Evolutionary conservation across 1,140 invertebrate species (phyloP), one percentile per base, ranked within the genome.

Genomic region (Drosophila pectinifera): DNA sequence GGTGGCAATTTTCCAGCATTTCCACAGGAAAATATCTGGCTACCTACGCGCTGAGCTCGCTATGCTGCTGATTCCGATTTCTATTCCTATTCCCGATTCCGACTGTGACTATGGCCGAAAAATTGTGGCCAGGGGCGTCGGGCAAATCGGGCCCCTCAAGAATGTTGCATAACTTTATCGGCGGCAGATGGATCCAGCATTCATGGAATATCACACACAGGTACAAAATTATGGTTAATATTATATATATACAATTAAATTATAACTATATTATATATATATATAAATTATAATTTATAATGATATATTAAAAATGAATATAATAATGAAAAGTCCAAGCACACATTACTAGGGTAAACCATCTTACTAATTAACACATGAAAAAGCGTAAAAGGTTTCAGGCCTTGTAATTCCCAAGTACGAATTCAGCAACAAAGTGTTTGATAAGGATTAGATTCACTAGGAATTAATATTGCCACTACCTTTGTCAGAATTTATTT

Each of bases 1-100:
- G 57, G 74, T 86, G 78, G 82, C 83, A 83, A 83, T 86, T 82
- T 51, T 86, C 79, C 75, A 82, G 83, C 74, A 88, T 88, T 88
- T 86, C 70, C 75, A 86, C 79, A 65, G 68, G 59, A 76, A 85
- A 83, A 88, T 88, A 88, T 88, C 82, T 76, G 65, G 68, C 82
- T 88, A 86, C 82, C 82, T 86, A 86, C 83, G 78, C 83, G 62
- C 48, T 45, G 43, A 39, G 26, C 54, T 39, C 38, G 31, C 14
- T 3, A 5, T 24, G 36, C 28, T 41, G 57, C 59, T 57, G 24
- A 62, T 62, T 62, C 36, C 31, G 53, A 62, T 58, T 51, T 51
- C 48, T 51, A 51, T 51, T 31, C 48, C 48, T 51, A 31, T 51
- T 62, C 36, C 24, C 34, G 13, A 58, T 26, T 46, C 26, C 16